phyloP scores from a whole-genome alignment of 2,797 vertebrate genomes.

The Phataginus tricuspis region DNA sequence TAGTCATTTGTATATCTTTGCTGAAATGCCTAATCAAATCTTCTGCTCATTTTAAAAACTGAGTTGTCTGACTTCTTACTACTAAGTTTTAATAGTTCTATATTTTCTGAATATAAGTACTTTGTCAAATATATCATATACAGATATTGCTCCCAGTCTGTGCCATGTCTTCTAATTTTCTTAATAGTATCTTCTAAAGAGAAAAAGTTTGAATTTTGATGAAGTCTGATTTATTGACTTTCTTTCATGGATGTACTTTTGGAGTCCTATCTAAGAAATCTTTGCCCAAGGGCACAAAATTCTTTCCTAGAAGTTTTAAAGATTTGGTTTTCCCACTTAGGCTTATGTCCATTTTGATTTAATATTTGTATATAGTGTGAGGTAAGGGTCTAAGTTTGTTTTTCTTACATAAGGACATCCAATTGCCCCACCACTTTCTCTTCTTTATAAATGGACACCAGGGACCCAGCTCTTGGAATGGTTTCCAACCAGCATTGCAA shows the following conservation, averaged over 20 bases:
- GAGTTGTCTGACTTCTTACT: conserved; percentile 44
- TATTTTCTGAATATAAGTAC: neutral
- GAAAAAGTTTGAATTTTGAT: conserved; percentile 21
- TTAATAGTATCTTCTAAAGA: conserved; percentile 7
- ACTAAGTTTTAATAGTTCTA: neutral
- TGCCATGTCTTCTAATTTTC: conserved; percentile 1
- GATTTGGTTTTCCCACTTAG: conserved; percentile 1
- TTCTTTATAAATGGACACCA: neutral
- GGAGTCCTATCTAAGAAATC: neutral
- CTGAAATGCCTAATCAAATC: conserved; percentile 30
- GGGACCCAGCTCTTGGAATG: neutral
- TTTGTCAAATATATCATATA: neutral
- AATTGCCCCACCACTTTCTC: neutral
- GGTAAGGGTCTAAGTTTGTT: neutral
- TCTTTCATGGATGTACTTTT: neutral
- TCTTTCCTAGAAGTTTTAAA: neutral
- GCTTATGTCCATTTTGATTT: neutral
- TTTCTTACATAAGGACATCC: neutral
- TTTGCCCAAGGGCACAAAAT: neutral
- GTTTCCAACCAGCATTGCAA: neutral
- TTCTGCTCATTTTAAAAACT: conserved; percentile 23
- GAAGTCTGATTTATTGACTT: neutral
- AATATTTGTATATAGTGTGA: neutral
- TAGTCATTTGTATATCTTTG: conserved; percentile 44
- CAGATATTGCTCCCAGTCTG: conserved; percentile 35